Evolutionary conservation across 2,888 invertebrate genomes (phyloP), one percentile per base, ranked within the genome.

Genomic region (Pollenia amentaria): DNA sequence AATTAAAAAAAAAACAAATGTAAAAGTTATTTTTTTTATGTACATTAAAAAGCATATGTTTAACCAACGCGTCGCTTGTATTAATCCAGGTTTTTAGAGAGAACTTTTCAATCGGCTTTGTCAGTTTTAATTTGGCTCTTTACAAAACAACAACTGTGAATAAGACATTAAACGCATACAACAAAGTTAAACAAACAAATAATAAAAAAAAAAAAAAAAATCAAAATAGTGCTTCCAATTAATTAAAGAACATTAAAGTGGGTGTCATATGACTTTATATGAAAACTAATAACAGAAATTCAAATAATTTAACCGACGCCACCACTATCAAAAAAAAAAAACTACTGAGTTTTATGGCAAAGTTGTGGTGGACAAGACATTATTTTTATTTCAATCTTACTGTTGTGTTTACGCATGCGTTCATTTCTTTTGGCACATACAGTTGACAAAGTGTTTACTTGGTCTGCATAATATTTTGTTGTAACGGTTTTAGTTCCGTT

Each of bases 401-500:
- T 51, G 29, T 64, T 77, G 46, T 79, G 67, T 72, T 69, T 82
- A 82, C 73, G 85, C 82, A 75, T 82, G 78, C 75, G 81, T 65
- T 67, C 67, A 60, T 55, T 60, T 73, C 21, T 75, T 48, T 72
- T 65, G 55, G 64, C 64, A 51, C 21, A 60, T 46, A 16, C 40
- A 67, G 51, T 53, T 81, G 67, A 77, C 57, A 75, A 69, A 67
- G 57, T 42, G 18, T 14, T 46, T 8, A n/a, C 40, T 60, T 40
- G 46, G 65, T 72, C 44, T 38, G 67, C 64, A 62, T 48, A 65
- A 51, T 48, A 53, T 42, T 21, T 62, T 65, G 21, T 29, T 64
- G 14, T 82, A 86, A 86, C 86, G 83, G 86, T 72, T 53, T 12
- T 40, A 86, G 67, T 86, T 83, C 86, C 86, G 86, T 76, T 80